Percentiles rank a stretch among this genome's conserved stretches.
Conservation (phyloP, 1,140 invertebrate genomes). For the Papilio machaon region DNA sequence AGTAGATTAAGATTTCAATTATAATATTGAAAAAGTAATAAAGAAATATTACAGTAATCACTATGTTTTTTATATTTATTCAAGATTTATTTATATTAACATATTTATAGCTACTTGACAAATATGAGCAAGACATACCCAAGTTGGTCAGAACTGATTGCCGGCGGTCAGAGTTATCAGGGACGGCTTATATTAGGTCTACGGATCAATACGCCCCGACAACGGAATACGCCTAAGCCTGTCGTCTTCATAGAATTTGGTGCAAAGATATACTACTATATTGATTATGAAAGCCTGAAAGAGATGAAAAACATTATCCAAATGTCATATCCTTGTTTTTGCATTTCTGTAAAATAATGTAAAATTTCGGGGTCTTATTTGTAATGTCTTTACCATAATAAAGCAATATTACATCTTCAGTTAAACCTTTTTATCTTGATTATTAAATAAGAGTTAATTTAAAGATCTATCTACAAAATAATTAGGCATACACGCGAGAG, state of each 20-base stretch:
- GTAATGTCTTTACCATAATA: not conserved
- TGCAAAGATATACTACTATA: not conserved
- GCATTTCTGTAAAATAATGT: not conserved
- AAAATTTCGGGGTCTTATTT: not conserved
- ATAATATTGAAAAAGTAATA: not conserved
- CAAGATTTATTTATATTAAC: not conserved
- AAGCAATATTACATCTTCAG: no score
- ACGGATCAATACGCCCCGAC: conserved; percentile 61
- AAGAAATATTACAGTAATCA: not conserved
- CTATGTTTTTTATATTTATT: not conserved
- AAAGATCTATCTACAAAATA: not conserved
- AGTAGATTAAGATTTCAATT: no score
- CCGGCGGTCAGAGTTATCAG: conserved; percentile 66
- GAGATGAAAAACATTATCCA: no score
- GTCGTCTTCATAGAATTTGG: conserved; percentile 60
- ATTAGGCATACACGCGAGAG: conserved; percentile 84
- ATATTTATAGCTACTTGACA: conserved; percentile 66
- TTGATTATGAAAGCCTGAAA: no score
- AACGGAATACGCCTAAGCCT: conserved; percentile 52
- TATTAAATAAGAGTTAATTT: not conserved
- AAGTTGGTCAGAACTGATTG: conserved; percentile 55
- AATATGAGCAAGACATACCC: conserved; percentile 55
- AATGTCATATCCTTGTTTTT: no score
- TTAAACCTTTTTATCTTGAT: no score
- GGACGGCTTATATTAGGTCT: conserved; percentile 64